Conservation (phyloP, 2,797 vertebrate species). For the Gymnocypris eckloni region DNA sequence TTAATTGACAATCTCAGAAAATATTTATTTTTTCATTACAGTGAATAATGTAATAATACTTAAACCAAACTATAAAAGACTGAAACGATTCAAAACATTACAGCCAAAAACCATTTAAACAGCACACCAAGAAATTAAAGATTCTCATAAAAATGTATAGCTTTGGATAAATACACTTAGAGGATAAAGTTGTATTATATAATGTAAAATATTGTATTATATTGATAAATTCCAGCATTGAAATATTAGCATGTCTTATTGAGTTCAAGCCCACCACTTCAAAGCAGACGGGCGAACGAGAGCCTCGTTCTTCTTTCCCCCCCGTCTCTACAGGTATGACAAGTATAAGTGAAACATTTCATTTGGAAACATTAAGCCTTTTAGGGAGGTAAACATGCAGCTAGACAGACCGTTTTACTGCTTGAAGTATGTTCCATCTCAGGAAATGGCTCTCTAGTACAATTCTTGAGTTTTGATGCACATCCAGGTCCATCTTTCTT, state of each 20-base stretch:
- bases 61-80: no score
- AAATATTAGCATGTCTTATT: not conserved
- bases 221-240: not conserved
- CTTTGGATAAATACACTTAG: not conserved
- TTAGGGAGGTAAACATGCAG: constrained; percentile 18
- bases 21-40: not conserved
- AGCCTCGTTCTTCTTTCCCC: not conserved
- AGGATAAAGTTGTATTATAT: not conserved
- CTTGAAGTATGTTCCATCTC: not conserved
- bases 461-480: constrained; percentile 17
- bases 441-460: not conserved
- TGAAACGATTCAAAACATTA: not conserved
- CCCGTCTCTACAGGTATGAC: not conserved
- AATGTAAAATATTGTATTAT: not conserved
- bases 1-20: not conserved
- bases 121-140: not conserved
- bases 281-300: not conserved
- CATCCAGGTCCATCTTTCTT: constrained; percentile 11
- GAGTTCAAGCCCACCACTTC: not conserved
- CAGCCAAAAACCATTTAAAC: not conserved
- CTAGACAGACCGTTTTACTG: constrained; percentile 12
- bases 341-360: not conserved
- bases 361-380: not conserved
- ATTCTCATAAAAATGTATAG: not conserved
- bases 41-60: not conserved